These are phyloP conservation scores for Sardinella longiceps DNA, from an alignment of 2,797 vertebrate genomes.

Conservation along the genomic window DNA sequence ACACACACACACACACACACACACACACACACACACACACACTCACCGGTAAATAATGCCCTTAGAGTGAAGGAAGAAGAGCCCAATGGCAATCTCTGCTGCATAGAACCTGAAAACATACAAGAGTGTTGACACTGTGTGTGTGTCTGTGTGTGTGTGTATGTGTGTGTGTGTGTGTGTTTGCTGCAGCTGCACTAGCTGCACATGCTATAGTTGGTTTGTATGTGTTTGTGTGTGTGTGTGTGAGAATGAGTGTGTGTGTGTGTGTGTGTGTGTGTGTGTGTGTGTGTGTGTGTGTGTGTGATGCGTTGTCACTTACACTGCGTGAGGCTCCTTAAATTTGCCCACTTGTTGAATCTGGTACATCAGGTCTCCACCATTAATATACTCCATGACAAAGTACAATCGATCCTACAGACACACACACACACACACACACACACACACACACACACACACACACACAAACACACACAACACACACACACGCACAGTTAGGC, in stretches of 20 bases:
- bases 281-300: conserved; percentile 34
- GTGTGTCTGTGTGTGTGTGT: too few relatives aligned
- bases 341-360: conserved; percentile 98
- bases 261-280: neutral
- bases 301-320: conserved; percentile 78
- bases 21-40: too few relatives aligned
- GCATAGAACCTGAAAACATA: conserved; percentile 88
- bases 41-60: too few relatives aligned
- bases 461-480: neutral
- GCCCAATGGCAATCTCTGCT: conserved; percentile 72
- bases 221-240: neutral
- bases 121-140: conserved; percentile 4
- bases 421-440: conserved; percentile 31
- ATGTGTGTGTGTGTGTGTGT: too few relatives aligned
- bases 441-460: neutral
- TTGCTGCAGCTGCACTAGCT: too few relatives aligned
- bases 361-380: conserved; percentile 97
- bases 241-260: neutral
- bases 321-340: conserved; percentile 97
- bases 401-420: conserved; percentile 88
- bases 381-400: conserved; percentile 98
- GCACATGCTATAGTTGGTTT: too few relatives aligned
- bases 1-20: too few relatives aligned
- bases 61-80: too few relatives aligned
- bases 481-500: neutral